phyloP scores from a whole-genome alignment of 2,888 invertebrate genomes.

The Cryptosula pallasiana region DNA sequence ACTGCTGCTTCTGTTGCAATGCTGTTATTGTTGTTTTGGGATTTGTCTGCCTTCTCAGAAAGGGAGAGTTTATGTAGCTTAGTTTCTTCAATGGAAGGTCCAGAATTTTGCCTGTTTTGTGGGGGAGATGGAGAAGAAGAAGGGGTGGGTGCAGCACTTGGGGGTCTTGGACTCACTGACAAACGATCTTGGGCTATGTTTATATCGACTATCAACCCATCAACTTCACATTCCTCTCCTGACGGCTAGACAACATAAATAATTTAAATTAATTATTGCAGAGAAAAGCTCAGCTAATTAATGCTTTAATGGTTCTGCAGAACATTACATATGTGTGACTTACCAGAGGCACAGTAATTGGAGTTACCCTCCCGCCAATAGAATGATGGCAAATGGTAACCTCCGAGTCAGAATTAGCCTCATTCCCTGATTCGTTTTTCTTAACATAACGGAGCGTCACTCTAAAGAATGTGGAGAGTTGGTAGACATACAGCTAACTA shows the following conservation, averaged over 20 bases:
- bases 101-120: not conserved
- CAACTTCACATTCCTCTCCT: not conserved
- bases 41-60: not conserved
- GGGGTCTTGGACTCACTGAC: not conserved
- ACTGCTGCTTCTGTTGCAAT: too few relatives aligned
- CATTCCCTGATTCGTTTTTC: not conserved
- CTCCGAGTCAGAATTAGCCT: not conserved
- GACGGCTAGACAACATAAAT: not conserved
- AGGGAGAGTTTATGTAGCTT: not conserved
- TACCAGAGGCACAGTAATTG: slow-evolving; percentile 14
- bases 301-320: too few relatives aligned
- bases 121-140: not conserved
- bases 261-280: too few relatives aligned
- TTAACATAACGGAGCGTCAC: slow-evolving; percentile 13
- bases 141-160: not conserved
- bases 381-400: not conserved
- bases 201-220: not conserved
- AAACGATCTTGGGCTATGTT: not conserved
- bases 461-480: not conserved
- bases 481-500: not conserved
- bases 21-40: not conserved
- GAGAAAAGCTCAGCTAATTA: too few relatives aligned
- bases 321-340: too few relatives aligned
- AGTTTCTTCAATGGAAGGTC: not conserved
- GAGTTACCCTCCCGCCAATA: not conserved